Conservation (phyloP, 2,113 vertebrate species). For the Vicugna pacos region DNA sequence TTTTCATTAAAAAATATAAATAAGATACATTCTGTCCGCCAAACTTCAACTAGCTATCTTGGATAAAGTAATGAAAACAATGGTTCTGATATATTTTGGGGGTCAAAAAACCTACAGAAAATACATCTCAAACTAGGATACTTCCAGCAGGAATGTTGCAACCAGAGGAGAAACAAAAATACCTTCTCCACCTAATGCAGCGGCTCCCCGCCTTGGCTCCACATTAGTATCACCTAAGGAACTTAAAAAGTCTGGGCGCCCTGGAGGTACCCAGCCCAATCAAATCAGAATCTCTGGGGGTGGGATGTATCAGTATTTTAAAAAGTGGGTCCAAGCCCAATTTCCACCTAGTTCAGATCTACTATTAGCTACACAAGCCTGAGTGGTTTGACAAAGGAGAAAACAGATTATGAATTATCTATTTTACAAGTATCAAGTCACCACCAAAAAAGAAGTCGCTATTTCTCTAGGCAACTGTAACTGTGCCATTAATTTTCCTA, state of each 20-base stretch:
- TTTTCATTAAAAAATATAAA: conserved; percentile 24
- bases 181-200: not conserved
- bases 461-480: not conserved
- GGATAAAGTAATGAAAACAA: not conserved
- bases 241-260: not conserved
- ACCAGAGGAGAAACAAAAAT: not conserved
- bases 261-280: not conserved
- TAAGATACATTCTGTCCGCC: not conserved
- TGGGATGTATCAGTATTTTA: not conserved
- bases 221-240: not conserved
- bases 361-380: not conserved
- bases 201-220: not conserved
- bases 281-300: not conserved
- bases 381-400: not conserved
- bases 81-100: not conserved
- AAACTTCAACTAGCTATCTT: conserved; percentile 5
- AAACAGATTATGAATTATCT: conserved; percentile 47
- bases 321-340: not conserved
- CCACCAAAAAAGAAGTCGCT: not conserved
- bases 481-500: conserved; percentile 50
- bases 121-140: not conserved
- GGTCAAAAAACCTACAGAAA: not conserved
- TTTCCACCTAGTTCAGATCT: not conserved
- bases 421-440: not conserved
- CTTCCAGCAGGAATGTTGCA: not conserved